Base-by-base conservation (phyloP, 2,113 vertebrate genomes). In the Triplophysa dalaica region DNA sequence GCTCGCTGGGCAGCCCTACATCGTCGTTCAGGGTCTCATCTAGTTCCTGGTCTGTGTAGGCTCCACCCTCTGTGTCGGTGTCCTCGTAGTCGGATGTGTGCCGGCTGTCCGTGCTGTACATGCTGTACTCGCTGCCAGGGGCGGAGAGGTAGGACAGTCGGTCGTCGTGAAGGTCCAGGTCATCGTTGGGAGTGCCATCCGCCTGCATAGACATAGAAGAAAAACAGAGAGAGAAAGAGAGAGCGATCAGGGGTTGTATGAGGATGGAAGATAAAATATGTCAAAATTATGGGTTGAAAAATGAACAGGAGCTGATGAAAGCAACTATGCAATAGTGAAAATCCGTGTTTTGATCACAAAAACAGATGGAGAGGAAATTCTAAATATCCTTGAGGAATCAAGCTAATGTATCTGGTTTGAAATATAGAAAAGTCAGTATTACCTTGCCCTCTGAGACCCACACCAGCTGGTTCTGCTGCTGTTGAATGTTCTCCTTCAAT, bases 401-500 rank as follows among this genome's bases (percentile, higher is more conserved):
- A n/a, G 22, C 48, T 70, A 2, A 52, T 21, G 19, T 19, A 56
- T 70, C 22, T 1, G 74, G 14, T 65, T 17, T 50, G 60, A 8
- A 63, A 14, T 50, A 1, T 26, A 22, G 3, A 11, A 50, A 2
- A 16, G 38, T 21, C 8, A 24, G 24, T 80, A 92, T 93, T 92
- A 99, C 98, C 95, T 98, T 99, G 90, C 97, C 98, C 90, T 99
- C 98, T 17, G 98, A 99, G 88, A 99, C 98, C 98, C 98, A 99
- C 19, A 99, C 97, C 77, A 99, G 89, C 81, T 99, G 98, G 87
- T 96, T 99, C 91, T 99, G 98, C 77, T 99, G 98, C 63, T 98
- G 95, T 65, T 99, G 96, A 88, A 98, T 93, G 9, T 87, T 94
- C 78, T 99, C 97, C 81, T 99, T 99, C 82, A 99, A 87, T 2